These are phyloP conservation scores for Ciconia nigra DNA, from an alignment of 2,797 vertebrate genomes.

Conservation along the genomic window DNA sequence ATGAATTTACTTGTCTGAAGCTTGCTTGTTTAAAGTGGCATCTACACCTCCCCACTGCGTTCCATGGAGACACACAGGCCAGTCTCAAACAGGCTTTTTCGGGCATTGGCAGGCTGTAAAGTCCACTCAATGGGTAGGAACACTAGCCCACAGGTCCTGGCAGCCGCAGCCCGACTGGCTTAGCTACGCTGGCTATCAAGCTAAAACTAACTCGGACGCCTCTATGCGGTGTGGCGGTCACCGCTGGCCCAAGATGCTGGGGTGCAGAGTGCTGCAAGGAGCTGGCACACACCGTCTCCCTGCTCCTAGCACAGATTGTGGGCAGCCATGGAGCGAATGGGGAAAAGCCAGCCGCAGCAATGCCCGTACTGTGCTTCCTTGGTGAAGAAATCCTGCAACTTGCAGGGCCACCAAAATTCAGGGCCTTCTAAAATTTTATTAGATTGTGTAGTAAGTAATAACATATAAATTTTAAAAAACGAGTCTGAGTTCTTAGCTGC, in stretches of 20 bases:
- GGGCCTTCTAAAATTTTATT: background rate
- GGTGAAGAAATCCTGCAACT: background rate
- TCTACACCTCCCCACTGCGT: background rate
- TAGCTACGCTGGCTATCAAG: background rate
- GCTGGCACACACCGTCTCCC: background rate
- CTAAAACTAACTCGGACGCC: background rate
- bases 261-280: background rate
- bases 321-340: background rate
- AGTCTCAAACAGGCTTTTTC: background rate
- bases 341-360: background rate
- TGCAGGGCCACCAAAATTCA: background rate
- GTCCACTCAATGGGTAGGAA: background rate
- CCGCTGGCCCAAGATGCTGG: fast-evolving
- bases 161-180: background rate
- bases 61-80: background rate
- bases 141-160: background rate
- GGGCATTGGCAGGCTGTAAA: background rate
- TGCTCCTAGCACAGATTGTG: background rate
- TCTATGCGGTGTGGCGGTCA: fast-evolving
- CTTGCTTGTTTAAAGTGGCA: background rate
- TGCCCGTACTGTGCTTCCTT: background rate
- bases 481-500: background rate
- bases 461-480: background rate
- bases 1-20: background rate
- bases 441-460: background rate